phyloP scores from a whole-genome alignment of 2,797 vertebrate genomes.

The Tamandua tetradactyla region DNA sequence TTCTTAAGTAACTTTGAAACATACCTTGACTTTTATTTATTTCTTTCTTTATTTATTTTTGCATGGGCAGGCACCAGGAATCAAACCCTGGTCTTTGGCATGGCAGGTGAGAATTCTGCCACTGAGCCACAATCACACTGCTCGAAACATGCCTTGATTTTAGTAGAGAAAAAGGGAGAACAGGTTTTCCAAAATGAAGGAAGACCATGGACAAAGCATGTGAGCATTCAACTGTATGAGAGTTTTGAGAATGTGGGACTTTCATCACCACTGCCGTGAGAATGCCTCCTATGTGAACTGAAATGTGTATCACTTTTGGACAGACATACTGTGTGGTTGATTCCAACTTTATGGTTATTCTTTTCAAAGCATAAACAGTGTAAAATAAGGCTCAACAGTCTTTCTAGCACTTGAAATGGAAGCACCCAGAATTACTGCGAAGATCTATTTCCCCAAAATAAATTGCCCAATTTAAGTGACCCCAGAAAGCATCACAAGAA shows the following conservation, averaged over 20 bases:
- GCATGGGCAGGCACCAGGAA: no score
- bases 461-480: not conserved
- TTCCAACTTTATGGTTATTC: not conserved
- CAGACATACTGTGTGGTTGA: not conserved
- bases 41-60: no score
- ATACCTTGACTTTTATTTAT: no score
- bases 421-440: not conserved
- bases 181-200: not conserved
- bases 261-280: not conserved
- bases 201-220: not conserved
- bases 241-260: not conserved
- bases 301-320: not conserved
- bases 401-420: not conserved
- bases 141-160: not conserved
- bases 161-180: not conserved
- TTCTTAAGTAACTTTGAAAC: not conserved
- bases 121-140: no score
- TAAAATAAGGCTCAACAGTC: not conserved
- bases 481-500: not conserved
- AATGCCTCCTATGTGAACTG: not conserved
- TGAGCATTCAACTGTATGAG: not conserved
- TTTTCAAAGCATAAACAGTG: not conserved
- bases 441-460: not conserved
- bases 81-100: no score
- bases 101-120: no score